Evolutionary conservation across 2,797 vertebrate genomes (phyloP), one percentile per base, ranked within the genome.

Genomic region (Columba guinea): DNA sequence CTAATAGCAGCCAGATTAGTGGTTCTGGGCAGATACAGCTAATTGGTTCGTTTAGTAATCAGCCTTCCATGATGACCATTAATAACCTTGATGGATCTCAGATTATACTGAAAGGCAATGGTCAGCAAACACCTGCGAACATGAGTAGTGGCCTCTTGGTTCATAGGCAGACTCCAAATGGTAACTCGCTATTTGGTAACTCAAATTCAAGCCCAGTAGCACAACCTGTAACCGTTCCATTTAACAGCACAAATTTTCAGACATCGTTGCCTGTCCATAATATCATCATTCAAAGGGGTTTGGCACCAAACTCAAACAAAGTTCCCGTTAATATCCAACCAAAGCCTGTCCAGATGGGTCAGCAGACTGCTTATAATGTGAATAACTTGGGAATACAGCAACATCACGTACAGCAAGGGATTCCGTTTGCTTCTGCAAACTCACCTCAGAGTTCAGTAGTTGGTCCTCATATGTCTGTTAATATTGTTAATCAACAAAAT

Each of bases 231-330:
- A 98, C 99, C 5, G 98, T 99, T 97, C 99, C 99, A 18, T 99
- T 99, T 96, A 99, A 99, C 97, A 99, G 99, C 97, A 98, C 98
- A 95, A 98, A 98, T 96, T 98, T 98, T 75, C 98, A 98, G 77
- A 97, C 98, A 3, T 98, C 98, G 18, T 98, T 99, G 96, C 99
- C 99, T 68, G 98, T 99, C 91, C 99, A 99, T 97, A 99, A 99
- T 96, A 99, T 99, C 96, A 99, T 99, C 93, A 99, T 99, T 95
- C 99, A 99, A 87, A 99, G 99, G 97, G 99, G 99, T 86, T 99
- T 99, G 28, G 98, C 98, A 59, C 99, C 99, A 93, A 99, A 99
- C 98, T 98, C 99, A 70, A 98, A 98, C 87, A 98, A 98, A 98
- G 98, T 98, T 98, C 99, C 93, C 12, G 65, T 98, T 94, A 98